Evolutionary conservation across 2,888 invertebrate species (phyloP), one percentile per base, ranked within the genome.

Genomic region (Hirtodrosophila duncani): DNA sequence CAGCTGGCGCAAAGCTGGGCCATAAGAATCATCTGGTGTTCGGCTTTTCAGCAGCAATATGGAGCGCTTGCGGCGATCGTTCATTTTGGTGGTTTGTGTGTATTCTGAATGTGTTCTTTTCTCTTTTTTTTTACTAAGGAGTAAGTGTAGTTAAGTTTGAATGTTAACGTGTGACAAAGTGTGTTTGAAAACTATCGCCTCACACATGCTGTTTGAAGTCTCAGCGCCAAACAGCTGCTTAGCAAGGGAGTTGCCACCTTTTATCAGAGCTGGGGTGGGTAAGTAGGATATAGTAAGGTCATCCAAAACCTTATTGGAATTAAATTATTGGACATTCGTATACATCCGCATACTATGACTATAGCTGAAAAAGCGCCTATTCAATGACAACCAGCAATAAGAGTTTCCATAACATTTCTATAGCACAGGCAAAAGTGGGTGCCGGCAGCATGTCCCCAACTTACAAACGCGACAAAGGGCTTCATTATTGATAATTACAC

Each of bases 301-400:
- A 60, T 72, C n/a, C n/a, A n/a, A 71, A 71, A 60, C 60, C 75
- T 63, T 56, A 68, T 68, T 66, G 71, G 63, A 63, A 75, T 71
- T 59, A n/a, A n/a, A n/a, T n/a, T n/a, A n/a, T n/a, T n/a, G n/a
- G n/a, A n/a, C n/a, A n/a, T n/a, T n/a, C n/a, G n/a, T n/a, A n/a
- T n/a, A n/a, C n/a, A n/a, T n/a, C n/a, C n/a, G n/a, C n/a, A n/a
- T n/a, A n/a, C n/a, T n/a, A n/a, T n/a, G n/a, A n/a, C n/a, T n/a
- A n/a, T n/a, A n/a, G n/a, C n/a, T n/a, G n/a, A n/a, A n/a, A n/a
- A n/a, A n/a, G n/a, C n/a, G n/a, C n/a, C n/a, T n/a, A n/a, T n/a
- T n/a, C n/a, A n/a, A n/a, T n/a, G n/a, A n/a, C n/a, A n/a, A n/a
- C n/a, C n/a, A n/a, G n/a, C n/a, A n/a, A n/a, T n/a, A n/a, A n/a